Conservation (phyloP, 1,140 invertebrate genomes). For the Zaprionus taronus region DNA sequence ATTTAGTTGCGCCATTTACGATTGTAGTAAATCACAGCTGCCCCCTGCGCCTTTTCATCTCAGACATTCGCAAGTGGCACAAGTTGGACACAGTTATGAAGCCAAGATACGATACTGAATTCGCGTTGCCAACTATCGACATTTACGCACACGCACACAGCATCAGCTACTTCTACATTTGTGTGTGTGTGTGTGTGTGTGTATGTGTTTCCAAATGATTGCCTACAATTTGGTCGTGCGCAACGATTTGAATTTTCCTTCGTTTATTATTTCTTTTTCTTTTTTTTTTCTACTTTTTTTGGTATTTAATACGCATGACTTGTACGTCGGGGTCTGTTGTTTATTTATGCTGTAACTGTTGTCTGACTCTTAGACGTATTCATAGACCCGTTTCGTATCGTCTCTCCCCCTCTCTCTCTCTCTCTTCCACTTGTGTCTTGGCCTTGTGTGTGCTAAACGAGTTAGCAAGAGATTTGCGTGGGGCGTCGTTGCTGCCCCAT, state of each 20-base stretch:
- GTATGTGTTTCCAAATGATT: slow-evolving; percentile 74
- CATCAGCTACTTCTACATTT: not conserved
- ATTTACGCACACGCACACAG: slow-evolving; percentile 36
- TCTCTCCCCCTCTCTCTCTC: not conserved
- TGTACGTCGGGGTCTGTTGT: slow-evolving; percentile 47
- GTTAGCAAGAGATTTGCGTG: slow-evolving; percentile 44
- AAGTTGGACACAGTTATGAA: slow-evolving; percentile 36
- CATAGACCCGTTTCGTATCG: slow-evolving; percentile 42
- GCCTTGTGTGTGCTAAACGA: slow-evolving; percentile 32
- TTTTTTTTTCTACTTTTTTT: slow-evolving; percentile 27
- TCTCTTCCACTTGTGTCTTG: not conserved
- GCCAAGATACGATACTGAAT: slow-evolving; percentile 40
- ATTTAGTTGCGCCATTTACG: slow-evolving; percentile 61
- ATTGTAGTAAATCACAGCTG: slow-evolving; percentile 62
- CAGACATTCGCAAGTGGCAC: slow-evolving; percentile 68
- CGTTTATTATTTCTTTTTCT: slow-evolving; percentile 36
- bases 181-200: slow-evolving; percentile 28
- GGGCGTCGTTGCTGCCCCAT: slow-evolving; percentile 6
- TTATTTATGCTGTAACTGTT: slow-evolving; percentile 73
- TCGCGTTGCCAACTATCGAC: slow-evolving; percentile 52
- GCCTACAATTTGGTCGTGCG: slow-evolving; percentile 79
- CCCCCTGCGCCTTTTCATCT: not conserved
- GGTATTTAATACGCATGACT: slow-evolving; percentile 80
- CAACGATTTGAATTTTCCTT: slow-evolving; percentile 65
- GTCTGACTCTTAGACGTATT: slow-evolving; percentile 38